Evolutionary conservation across 2,113 vertebrate genomes (phyloP).

Genomic region (Asarcornis scutulata): DNA sequence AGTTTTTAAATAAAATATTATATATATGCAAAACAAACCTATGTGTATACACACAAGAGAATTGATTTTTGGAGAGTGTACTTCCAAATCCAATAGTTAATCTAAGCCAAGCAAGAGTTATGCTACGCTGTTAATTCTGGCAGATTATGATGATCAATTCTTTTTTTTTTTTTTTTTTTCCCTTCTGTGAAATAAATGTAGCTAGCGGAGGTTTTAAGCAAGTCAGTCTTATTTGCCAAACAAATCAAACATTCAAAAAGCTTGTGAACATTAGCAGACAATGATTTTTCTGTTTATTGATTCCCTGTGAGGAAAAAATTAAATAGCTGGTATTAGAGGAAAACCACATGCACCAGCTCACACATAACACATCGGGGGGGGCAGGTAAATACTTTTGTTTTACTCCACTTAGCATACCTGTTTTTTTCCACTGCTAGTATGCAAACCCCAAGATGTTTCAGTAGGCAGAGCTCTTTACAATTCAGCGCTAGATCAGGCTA

Average conservation of each 20-base stretch:
- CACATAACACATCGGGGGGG: accelerated
- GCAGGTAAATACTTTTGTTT: not conserved
- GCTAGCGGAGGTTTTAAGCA: not conserved
- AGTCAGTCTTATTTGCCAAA: not conserved
- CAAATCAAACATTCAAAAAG: not conserved
- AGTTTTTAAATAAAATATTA: not conserved
- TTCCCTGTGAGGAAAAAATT: not conserved
- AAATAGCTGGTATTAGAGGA: not conserved
- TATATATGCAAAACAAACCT: not conserved
- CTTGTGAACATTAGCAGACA: not conserved
- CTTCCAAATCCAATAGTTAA: conserved; percentile 1
- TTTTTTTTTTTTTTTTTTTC: not conserved
- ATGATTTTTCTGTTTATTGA: not conserved
- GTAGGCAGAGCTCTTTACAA: not conserved
- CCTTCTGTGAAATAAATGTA: not conserved
- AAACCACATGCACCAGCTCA: not conserved
- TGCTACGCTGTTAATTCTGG: conserved; percentile 19
- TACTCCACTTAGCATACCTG: not conserved
- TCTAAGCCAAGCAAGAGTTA: not conserved
- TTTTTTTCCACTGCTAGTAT: not conserved
- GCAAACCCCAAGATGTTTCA: not conserved
- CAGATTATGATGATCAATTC: not conserved
- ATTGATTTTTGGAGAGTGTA: not conserved
- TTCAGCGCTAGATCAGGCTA: not conserved
- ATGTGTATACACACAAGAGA: not conserved